These are phyloP conservation scores for Elegia similella DNA, from an alignment of 2,888 invertebrate species.

Conservation along the genomic window DNA sequence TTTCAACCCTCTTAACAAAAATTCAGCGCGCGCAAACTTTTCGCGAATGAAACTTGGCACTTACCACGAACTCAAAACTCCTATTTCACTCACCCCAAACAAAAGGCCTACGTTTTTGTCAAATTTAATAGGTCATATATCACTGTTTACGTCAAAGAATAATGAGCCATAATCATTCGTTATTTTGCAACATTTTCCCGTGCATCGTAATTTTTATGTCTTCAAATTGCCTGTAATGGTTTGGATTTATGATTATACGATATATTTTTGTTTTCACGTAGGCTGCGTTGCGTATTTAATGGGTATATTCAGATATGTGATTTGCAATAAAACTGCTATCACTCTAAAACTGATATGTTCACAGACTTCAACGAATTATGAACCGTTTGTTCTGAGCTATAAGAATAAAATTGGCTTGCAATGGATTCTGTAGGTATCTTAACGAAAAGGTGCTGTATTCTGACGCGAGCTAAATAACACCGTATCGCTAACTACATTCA, in stretches of 20 bases:
- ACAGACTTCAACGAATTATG: too few species aligned
- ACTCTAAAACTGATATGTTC: too few species aligned
- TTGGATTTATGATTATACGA: slow-evolving; percentile 3
- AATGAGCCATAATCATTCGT: not conserved
- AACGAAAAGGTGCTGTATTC: too few species aligned
- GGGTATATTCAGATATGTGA: not conserved
- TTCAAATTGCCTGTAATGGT: slow-evolving; percentile 1
- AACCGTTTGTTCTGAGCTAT: too few species aligned
- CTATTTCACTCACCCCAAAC: slow-evolving; percentile 8
- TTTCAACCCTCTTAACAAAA: not conserved
- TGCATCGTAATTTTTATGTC: slow-evolving; percentile 8
- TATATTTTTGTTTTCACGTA: not conserved
- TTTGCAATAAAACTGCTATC: not conserved
- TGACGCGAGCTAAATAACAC: too few species aligned
- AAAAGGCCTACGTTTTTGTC: slow-evolving; percentile 5
- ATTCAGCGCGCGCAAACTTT: slow-evolving; percentile 6
- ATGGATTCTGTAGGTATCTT: too few species aligned
- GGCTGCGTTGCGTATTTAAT: not conserved
- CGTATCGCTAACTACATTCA: too few species aligned
- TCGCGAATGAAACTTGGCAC: slow-evolving; percentile 4
- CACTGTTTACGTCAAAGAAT: slow-evolving; percentile 2
- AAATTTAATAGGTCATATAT: slow-evolving; percentile 8
- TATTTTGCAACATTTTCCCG: slow-evolving; percentile 2
- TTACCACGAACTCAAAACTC: not conserved
- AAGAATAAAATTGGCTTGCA: too few species aligned